Percentiles rank a stretch among this genome's conserved stretches.
Conservation (phyloP, 2,797 vertebrate species). For the Lithobates sylvaticus region DNA sequence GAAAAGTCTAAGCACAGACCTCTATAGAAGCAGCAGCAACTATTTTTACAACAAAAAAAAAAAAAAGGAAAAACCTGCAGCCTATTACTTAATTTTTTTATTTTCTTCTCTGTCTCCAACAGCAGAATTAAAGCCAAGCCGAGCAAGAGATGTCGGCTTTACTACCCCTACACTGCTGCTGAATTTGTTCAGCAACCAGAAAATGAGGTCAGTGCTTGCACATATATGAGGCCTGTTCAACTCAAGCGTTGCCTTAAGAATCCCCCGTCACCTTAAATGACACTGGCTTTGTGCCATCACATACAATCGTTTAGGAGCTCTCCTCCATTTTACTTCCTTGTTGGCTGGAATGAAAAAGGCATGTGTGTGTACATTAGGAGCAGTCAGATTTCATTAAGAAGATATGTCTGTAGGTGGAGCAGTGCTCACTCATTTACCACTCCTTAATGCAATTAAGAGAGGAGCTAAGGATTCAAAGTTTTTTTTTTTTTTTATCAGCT, state of each 20-base stretch:
- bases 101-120: conserved; percentile 8
- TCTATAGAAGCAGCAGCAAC: not conserved
- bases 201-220: conserved; percentile 57
- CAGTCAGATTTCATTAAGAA: conserved; percentile 48
- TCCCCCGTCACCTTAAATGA: conserved; percentile 57
- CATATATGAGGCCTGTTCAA: conserved; percentile 45
- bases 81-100: not conserved
- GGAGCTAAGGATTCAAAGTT: not conserved
- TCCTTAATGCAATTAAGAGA: conserved; percentile 12
- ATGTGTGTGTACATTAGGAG: conserved; percentile 45
- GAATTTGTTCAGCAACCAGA: conserved; percentile 47
- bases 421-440: conserved; percentile 13
- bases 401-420: conserved; percentile 24
- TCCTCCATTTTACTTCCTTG: conserved; percentile 47
- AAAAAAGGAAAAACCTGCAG: not conserved
- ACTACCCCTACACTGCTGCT: conserved; percentile 26
- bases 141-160: conserved; percentile 22
- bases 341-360: conserved; percentile 34
- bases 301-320: conserved; percentile 55
- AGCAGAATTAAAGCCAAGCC: conserved; percentile 36
- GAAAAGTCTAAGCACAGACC: not conserved
- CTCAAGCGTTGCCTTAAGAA: conserved; percentile 53
- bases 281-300: conserved; percentile 51
- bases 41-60: not conserved
- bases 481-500: not conserved